Base-by-base conservation (phyloP, 64 coral and sea anemone species). In the Montipora efflorescens region DNA sequence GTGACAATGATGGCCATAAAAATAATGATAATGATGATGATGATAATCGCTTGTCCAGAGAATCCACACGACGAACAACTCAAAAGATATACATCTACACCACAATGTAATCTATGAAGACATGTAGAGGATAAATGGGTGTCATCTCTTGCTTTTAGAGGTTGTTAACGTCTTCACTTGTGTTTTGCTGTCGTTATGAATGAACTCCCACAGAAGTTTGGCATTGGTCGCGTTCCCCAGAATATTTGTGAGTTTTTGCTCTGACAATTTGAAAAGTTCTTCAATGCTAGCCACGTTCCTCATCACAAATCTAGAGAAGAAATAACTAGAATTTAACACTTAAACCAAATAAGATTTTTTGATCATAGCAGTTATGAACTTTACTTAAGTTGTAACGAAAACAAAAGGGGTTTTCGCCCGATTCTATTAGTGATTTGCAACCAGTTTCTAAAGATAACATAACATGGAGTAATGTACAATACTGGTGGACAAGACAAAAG, bases 161-260 rank as follows among this genome's bases (percentile, higher is more conserved):
- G 80, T 36, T 1, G 28, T 64, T 64, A 18, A 51, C 7, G 10
- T 12, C 28, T 82, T 82, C 21, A 14, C 14, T 46, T 15, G 55
- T 64, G 53, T 43, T 81, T 75, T 91, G 14, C 59, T 85, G 8
- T 88, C 87, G 2, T 12, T 23, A 48, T 95, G 94, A 55, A 95
- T 79, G 18, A 95, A 95, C 48, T 95, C 90, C 94, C 94, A 95
- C 6, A 95, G 67, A 19, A 70, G 48, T 59, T 95, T 95, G 0
- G 94, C 94, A 25, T 61, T 87, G 44, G 8, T 73, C 19, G 82
- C 64, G 55, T 95, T 95, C 9, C 82, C 90, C 70, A 95, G 66
- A 57, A 95, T 82, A 13, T 87, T 75, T 23, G 84, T 48, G 13
- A 95, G 84, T 46, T 80, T 75, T 14, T 80, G 44, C 74, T 95